These are phyloP conservation scores for Drosophila eohydei DNA, from an alignment of 2,888 invertebrate genomes.

Conservation along the genomic window DNA sequence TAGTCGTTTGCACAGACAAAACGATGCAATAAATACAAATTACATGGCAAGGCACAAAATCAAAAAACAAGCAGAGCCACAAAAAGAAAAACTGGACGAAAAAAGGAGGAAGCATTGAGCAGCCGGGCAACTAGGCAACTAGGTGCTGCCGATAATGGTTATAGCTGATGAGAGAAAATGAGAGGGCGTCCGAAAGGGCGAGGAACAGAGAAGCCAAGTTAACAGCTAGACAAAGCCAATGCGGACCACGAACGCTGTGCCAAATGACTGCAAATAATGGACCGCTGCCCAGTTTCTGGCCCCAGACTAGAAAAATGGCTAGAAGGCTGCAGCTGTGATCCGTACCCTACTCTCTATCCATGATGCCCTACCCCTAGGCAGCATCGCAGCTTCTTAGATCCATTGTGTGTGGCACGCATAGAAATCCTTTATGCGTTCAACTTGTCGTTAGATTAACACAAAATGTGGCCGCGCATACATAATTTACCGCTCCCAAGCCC, in stretches of 20 bases:
- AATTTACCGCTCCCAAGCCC: constrained; percentile 36
- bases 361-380: neutral
- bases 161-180: constrained; percentile 51
- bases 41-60: constrained; percentile 75
- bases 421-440: constrained; percentile 77
- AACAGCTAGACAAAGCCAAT: constrained; percentile 49
- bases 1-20: constrained; percentile 81
- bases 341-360: neutral
- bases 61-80: constrained; percentile 36
- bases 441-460: constrained; percentile 80
- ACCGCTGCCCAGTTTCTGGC: constrained; percentile 22
- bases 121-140: constrained; percentile 53
- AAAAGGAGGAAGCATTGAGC: constrained; percentile 8
- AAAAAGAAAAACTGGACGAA: constrained; percentile 2
- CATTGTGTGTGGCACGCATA: constrained; percentile 66
- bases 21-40: constrained; percentile 83
- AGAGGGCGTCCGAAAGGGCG: neutral
- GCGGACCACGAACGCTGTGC: constrained; percentile 49
- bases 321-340: constrained; percentile 18
- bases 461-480: constrained; percentile 77
- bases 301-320: constrained; percentile 21
- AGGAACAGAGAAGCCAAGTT: constrained; percentile 3
- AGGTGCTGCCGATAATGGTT: constrained; percentile 80
- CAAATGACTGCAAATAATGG: constrained; percentile 80
- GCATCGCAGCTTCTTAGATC: constrained; percentile 26